Evolutionary conservation across 2,888 invertebrate genomes (phyloP), one percentile per base, ranked within the genome.

Genomic region (Ptychoptera contaminata): DNA sequence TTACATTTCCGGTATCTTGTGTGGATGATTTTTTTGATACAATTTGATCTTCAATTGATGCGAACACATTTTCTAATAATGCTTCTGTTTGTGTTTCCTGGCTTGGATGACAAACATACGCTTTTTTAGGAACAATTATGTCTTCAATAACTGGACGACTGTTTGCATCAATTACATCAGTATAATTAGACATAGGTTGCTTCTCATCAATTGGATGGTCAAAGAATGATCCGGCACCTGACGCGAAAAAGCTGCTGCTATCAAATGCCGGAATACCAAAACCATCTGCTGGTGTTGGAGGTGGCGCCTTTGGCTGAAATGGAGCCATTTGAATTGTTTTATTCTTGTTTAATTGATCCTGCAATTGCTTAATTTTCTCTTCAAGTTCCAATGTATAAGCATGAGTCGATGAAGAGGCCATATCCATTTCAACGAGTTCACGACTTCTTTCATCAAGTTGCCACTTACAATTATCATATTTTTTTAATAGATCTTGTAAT

Each of bases 111-210:
- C 75, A 75, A 2, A 68, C 47, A 52, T 74, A 76, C 1, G 73
- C 63, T 54, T 70, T 72, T 55, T 72, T 71, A 11, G 74, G 65
- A 34, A 67, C 62, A 48, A 76, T 71, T 1, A 62, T 46, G 43
- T 63, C 61, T 53, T 67, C 67, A 9, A 55, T 55, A 7, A 64
- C 59, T 11, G 60, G 59, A 44, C 56, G 53, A 2, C 37, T 42
- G 1, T 52, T 52, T 8, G 47, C 42, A 0, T 55, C 50, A 30
- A 55, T 46, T 16, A 39, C 23, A 36, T 45, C 40, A 7, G 32
- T 11, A 32, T 11, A n/a, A n/a, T 32, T 32, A 5, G 31, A 29
- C 34, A 39, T 44, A 43, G 29, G 29, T 39, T 34, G 36, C 35
- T 36, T 29, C n/a, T 23, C 23, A 23, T 23, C 23, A 23, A 23